Conservation (phyloP, 2,888 invertebrate species). For the Dermolepida albohirtum region DNA sequence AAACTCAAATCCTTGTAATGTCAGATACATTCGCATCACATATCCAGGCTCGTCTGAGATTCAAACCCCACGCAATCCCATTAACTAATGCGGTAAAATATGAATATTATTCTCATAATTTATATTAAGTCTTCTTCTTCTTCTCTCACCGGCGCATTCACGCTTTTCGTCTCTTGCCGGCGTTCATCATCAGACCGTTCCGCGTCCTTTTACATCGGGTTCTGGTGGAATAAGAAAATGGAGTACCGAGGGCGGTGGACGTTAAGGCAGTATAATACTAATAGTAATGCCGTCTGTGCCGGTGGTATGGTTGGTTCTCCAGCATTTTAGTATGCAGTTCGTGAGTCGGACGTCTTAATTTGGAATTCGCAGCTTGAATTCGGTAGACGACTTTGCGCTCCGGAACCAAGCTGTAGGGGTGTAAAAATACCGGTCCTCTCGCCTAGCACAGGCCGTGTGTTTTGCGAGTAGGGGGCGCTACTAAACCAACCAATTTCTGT, state of each 20-base stretch:
- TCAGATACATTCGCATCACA: too few species aligned
- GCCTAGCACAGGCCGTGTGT: not conserved
- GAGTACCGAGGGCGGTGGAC: too few species aligned
- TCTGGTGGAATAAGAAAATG: too few species aligned
- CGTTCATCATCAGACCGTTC: too few species aligned
- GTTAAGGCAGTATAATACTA: too few species aligned
- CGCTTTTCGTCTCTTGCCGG: too few species aligned
- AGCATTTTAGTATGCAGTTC: conserved; percentile 27
- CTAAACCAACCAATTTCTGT: conserved; percentile 17
- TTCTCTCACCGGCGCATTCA: too few species aligned
- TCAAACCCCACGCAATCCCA: conserved; percentile 26
- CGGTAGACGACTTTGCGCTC: conserved; percentile 8
- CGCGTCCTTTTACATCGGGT: too few species aligned
- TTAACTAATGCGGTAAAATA: conserved; percentile 36
- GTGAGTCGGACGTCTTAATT: conserved; percentile 36
- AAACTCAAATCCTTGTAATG: too few species aligned
- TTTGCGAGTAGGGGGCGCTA: not conserved
- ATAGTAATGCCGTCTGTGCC: too few species aligned
- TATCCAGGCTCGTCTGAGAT: not conserved
- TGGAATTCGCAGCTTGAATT: conserved; percentile 33
- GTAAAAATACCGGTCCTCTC: conserved; percentile 9
- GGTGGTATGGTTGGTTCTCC: too few species aligned
- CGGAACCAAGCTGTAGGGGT: not conserved
- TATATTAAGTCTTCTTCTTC: conserved; percentile 1
- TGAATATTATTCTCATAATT: conserved; percentile 36